A percentile compares a stretch with the other conserved stretches of the same genome.
Conservation (phyloP, 2,797 vertebrate species). For the Nyctalus aviator region DNA sequence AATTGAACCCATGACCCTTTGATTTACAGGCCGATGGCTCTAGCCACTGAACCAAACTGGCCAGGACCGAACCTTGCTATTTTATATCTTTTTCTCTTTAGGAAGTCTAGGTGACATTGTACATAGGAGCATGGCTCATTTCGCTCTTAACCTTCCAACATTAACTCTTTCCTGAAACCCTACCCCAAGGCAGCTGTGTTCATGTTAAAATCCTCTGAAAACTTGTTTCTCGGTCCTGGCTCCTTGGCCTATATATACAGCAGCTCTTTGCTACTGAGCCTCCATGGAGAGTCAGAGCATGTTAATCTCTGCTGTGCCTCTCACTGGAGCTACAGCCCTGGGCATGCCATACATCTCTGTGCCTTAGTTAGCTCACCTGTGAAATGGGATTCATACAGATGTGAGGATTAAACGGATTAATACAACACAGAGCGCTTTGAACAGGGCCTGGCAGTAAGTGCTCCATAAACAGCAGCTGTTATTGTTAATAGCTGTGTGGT, state of each 20-base stretch:
- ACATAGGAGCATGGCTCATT: not conserved
- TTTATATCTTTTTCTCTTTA: not conserved
- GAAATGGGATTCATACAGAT: conserved; percentile 2
- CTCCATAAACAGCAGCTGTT: not conserved
- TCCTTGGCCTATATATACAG: not conserved
- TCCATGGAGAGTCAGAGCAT: not conserved
- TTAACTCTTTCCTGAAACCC: not conserved
- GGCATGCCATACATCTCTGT: not conserved
- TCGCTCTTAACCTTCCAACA: conserved; percentile 31
- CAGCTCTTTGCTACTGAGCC: not conserved
- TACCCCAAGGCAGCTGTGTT: not conserved
- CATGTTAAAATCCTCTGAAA: not conserved
- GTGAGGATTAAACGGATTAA: not conserved
- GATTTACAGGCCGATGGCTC: no score
- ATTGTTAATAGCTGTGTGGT: not conserved
- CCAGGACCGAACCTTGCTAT: not conserved
- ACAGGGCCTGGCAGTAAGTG: not conserved
- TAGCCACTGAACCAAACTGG: no score
- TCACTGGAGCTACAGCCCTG: not conserved
- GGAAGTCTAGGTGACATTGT: not conserved
- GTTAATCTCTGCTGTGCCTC: not conserved
- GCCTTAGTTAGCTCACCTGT: not conserved
- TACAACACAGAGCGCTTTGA: not conserved
- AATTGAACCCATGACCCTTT: no score
- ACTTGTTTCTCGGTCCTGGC: not conserved